A percentile compares a stretch with the other conserved stretches of the same genome.
Conservation (phyloP, 2,797 vertebrate genomes). For the Trachops cirrhosus region DNA sequence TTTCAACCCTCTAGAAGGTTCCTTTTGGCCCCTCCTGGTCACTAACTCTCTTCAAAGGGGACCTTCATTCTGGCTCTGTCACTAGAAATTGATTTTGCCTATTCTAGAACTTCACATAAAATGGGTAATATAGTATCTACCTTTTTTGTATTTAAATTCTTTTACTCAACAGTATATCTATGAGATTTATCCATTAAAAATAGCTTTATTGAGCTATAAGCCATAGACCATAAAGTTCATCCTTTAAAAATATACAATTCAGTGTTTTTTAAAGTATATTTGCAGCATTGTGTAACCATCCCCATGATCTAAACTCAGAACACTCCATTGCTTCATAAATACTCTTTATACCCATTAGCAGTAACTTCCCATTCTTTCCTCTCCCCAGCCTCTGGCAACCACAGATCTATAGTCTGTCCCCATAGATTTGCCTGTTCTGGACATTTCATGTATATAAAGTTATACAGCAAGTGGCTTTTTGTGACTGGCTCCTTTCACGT, state of each 20-base stretch:
- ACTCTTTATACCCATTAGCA: not conserved
- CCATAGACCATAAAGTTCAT: too few species aligned
- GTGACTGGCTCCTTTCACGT: not conserved
- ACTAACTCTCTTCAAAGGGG: not conserved
- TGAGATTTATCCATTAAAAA: not conserved
- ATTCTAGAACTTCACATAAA: not conserved
- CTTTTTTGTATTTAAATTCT: not conserved
- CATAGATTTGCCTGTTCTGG: not conserved
- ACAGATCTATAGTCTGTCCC: not conserved
- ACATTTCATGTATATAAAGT: not conserved
- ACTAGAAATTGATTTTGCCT: not conserved
- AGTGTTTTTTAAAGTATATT: not conserved
- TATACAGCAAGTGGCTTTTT: not conserved
- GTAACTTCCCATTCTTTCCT: not conserved
- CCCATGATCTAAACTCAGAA: not conserved
- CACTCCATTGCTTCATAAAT: not conserved
- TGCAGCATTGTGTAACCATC: not conserved
- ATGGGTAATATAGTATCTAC: not conserved
- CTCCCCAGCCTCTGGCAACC: not conserved
- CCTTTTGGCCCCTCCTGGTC: not conserved
- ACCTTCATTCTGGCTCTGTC: not conserved
- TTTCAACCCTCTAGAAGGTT: not conserved
- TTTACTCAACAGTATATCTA: not conserved
- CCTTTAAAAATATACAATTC: not conserved
- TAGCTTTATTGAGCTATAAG: not conserved